Evolutionary conservation across 2,888 invertebrate genomes (phyloP), one percentile per base, ranked within the genome.

Genomic region (Iphiclides podalirius): DNA sequence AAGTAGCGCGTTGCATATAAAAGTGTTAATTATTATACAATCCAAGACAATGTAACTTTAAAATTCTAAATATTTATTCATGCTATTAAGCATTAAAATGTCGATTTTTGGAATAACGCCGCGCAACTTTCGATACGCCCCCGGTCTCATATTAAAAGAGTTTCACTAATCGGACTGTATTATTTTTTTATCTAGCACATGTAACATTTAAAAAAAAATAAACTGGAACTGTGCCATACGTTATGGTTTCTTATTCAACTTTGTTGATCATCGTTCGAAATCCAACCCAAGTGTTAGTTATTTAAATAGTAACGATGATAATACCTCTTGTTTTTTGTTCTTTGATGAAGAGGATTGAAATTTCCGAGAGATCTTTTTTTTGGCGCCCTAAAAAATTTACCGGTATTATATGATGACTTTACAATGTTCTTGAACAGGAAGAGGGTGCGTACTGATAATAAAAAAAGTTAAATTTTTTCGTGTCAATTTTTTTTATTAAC

Each of bases 151-250:
- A 70, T 72, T 68, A 70, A 72, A 74, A 79, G 70, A 73, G 79
- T 77, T 78, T 79, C 77, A 80, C 79, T 83, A 82, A 84, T 86
- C 73, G 78, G 80, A 86, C 83, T 86, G 86, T 86, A 84, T 86
- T 86, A 86, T 87, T 87, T 85, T 87, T 88, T 84, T 84, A 84
- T 79, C 79, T 81, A 85, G 85, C 81, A 86, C 84, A 83, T 86
- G 84, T 86, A 86, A 85, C 78, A 75, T 75, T 36, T 34, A 36
- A 76, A 64, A 77, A 82, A 79, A 76, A 86, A 82, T 84, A 87
- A 86, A 87, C 85, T 86, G 86, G 81, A 87, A 83, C 81, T 85
- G 87, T 88, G 87, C 87, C 87, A 88, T 87, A 84, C 72, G 64
- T 41, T 46, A 58, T 58, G 58, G 66, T 61, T 53, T 61, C 81